A percentile compares a stretch with the other conserved stretches of the same genome.
Evolutionary conservation across 2,888 invertebrate genomes (phyloP).

Genomic region (Eurytoma adleriae): DNA sequence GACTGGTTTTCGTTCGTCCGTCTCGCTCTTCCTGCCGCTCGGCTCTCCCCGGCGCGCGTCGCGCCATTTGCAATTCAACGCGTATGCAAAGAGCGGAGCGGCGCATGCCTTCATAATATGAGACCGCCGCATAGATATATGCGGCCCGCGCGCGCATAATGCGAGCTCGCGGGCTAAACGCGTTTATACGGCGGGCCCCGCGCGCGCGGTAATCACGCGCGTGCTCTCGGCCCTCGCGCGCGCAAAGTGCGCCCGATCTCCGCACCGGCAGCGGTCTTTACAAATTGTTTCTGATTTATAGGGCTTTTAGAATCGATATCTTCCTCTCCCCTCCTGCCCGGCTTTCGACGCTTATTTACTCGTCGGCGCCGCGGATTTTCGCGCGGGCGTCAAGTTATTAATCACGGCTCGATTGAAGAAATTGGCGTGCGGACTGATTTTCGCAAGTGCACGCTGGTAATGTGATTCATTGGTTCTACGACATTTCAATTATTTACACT

Average conservation of each 20-base stretch:
- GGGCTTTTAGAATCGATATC: constrained; percentile 27
- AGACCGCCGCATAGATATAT: constrained; percentile 51
- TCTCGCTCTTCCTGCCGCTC: constrained; percentile 4
- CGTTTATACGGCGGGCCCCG: constrained; percentile 45
- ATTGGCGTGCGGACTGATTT: no score
- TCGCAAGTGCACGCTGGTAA: no score
- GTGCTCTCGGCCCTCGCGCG: not conserved
- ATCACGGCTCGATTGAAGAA: no score
- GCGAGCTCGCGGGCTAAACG: constrained; percentile 36
- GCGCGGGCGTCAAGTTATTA: not conserved
- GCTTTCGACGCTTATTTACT: not conserved
- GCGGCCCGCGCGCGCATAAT: constrained; percentile 40
- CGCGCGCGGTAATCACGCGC: constrained; percentile 7
- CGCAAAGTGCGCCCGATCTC: not conserved
- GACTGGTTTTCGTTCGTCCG: constrained; percentile 57
- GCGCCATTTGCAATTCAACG: constrained; percentile 69
- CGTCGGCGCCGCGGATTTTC: not conserved
- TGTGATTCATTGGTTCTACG: no score
- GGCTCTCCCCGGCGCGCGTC: constrained; percentile 33
- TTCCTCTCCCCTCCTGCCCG: not conserved
- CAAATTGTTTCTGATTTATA: constrained; percentile 46
- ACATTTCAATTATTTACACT: no score
- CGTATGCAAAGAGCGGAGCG: constrained; percentile 56
- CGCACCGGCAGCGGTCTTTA: constrained; percentile 11
- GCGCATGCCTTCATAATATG: constrained; percentile 53